Percentiles rank a stretch among this genome's conserved stretches.
phyloP scores from a whole-genome alignment of 2,113 vertebrate genomes.

The Limnothrissa miodon region DNA sequence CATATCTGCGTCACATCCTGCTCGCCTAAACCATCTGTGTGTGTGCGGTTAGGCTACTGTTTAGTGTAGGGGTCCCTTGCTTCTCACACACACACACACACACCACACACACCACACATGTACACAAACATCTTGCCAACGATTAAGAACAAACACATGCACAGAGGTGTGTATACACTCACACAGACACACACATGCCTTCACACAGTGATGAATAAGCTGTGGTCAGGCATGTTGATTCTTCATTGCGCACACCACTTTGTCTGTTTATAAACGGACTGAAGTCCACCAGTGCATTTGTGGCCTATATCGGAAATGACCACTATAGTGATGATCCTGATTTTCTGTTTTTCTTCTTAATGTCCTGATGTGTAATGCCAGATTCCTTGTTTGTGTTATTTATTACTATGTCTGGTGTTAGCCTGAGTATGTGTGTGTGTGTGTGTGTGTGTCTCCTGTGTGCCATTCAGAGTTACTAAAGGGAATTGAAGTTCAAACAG shows the following conservation, averaged over 20 bases:
- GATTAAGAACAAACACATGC: not conserved
- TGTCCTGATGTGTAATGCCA: not conserved
- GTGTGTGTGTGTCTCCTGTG: not conserved
- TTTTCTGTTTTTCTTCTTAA: not conserved
- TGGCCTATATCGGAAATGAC: not conserved
- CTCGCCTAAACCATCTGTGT: not conserved
- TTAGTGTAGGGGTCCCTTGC: not conserved
- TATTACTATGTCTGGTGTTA: not conserved
- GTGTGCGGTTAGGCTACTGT: not conserved
- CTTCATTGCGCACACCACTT: not conserved
- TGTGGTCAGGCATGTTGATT: not conserved
- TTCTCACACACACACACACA: not conserved
- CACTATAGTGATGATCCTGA: not conserved
- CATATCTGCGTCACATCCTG: not conserved
- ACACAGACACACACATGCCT: not conserved
- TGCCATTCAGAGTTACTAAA: not conserved
- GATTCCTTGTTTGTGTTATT: not conserved
- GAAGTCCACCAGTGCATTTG: not conserved
- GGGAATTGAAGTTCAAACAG: not conserved
- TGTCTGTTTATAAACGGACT: not conserved
- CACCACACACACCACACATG: not conserved
- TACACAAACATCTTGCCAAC: not conserved
- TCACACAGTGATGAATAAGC: not conserved
- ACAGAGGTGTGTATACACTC: slow-evolving; percentile 5
- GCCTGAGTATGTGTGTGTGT: not conserved